Conservation (phyloP, 2,888 invertebrate species). For the Scaptomyza flava region DNA sequence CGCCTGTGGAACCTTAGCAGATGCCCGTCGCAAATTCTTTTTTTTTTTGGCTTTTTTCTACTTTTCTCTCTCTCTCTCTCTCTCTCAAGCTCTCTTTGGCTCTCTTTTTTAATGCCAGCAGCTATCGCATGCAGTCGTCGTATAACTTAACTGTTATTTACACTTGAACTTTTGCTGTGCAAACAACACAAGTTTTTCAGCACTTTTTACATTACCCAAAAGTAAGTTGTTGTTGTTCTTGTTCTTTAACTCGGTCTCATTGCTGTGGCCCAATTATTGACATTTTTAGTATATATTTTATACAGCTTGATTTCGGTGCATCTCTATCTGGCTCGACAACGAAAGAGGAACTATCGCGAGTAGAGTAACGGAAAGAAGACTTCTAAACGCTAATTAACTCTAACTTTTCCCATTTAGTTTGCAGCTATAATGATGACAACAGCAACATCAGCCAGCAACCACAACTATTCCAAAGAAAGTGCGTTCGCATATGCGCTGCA, state of each 20-base stretch:
- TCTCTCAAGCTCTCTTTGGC: not conserved
- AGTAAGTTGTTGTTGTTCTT: constrained; percentile 4
- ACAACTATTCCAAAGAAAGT: not conserved
- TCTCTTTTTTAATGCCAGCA: constrained; percentile 12
- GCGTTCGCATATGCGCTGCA: constrained; percentile 35
- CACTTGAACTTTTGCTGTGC: constrained; percentile 37
- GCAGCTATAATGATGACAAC: constrained; percentile 23
- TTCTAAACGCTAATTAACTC: constrained; percentile 60
- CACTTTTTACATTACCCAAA: constrained; percentile 16
- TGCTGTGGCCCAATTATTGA: constrained; percentile 38
- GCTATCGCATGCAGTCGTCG: constrained; percentile 29
- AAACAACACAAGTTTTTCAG: constrained; percentile 4
- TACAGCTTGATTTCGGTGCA: constrained; percentile 29
- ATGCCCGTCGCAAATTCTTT: constrained; percentile 17
- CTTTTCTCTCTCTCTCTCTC: constrained; percentile 3
- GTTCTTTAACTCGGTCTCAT: not conserved
- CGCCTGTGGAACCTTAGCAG: constrained; percentile 24
- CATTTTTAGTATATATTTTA: constrained; percentile 33
- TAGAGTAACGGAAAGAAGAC: not conserved
- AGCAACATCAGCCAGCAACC: constrained; percentile 14
- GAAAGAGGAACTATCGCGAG: not conserved
- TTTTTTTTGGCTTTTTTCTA: constrained; percentile 16
- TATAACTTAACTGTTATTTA: constrained; percentile 58
- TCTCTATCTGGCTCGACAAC: not conserved
- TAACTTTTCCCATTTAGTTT: constrained; percentile 66